phyloP scores from a whole-genome alignment of 2,113 vertebrate genomes.

The Rana temporaria region DNA sequence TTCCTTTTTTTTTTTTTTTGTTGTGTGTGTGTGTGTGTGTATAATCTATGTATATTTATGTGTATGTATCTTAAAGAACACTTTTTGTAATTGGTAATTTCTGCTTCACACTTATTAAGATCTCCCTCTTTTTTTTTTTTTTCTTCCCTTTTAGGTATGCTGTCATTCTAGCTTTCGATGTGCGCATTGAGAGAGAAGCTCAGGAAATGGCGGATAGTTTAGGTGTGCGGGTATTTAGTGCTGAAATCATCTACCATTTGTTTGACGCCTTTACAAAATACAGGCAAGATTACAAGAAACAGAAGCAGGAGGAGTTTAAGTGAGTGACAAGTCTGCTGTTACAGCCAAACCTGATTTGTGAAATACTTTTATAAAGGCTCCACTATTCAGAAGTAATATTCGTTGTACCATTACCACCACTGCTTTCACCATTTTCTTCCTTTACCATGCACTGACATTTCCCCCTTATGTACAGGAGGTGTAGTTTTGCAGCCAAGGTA shows the following conservation, averaged over 20 bases:
- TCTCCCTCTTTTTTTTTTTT: slow-evolving; percentile 22
- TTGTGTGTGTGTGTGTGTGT: too few species aligned
- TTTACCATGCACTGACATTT: too few species aligned
- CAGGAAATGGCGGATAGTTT: slow-evolving; percentile 97
- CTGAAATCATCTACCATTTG: slow-evolving; percentile 98
- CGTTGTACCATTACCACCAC: too few species aligned
- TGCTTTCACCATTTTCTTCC: too few species aligned
- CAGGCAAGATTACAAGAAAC: slow-evolving; percentile 96
- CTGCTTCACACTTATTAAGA: not conserved
- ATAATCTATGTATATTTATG: too few species aligned
- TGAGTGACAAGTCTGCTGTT: slow-evolving; percentile 66
- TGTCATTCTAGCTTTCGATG: slow-evolving; percentile 94
- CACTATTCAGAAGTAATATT: too few species aligned
- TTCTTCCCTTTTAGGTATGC: slow-evolving; percentile 90
- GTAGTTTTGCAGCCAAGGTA: too few species aligned
- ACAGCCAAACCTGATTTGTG: too few species aligned
- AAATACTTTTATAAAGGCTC: too few species aligned
- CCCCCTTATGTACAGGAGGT: too few species aligned
- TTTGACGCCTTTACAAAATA: slow-evolving; percentile 98
- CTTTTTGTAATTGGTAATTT: not conserved
- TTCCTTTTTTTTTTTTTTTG: too few species aligned
- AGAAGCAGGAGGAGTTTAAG: slow-evolving; percentile 99
- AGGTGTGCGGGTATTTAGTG: slow-evolving; percentile 93
- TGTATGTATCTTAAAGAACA: too few species aligned
- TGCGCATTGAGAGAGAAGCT: slow-evolving; percentile 93